Percentiles rank a stretch among this genome's conserved stretches.
These are phyloP conservation scores for Drosophila seguyi DNA, from an alignment of 1,140 invertebrate species.

Conservation along the genomic window DNA sequence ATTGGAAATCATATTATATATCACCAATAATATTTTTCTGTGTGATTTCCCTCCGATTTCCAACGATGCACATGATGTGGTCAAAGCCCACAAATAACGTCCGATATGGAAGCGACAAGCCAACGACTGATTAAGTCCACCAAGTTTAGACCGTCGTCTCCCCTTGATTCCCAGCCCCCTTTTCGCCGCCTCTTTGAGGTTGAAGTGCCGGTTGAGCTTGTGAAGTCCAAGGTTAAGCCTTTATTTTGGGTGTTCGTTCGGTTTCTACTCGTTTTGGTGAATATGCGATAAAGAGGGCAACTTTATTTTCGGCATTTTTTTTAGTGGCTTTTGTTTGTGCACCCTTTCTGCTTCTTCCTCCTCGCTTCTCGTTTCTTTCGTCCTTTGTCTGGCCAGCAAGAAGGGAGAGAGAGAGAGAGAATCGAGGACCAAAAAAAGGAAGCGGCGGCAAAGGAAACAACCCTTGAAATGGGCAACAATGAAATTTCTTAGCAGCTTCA, in stretches of 20 bases:
- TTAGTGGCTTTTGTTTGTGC: constrained; percentile 33
- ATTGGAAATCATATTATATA: no score
- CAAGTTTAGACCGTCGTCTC: constrained; percentile 15
- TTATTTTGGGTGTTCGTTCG: constrained; percentile 38
- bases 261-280: constrained; percentile 11
- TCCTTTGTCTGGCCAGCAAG: constrained; percentile 34
- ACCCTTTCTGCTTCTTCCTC: constrained; percentile 14
- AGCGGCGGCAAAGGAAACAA: constrained; percentile 32
- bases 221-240: constrained; percentile 70
- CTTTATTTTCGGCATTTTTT: constrained; percentile 48
- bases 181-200: constrained; percentile 1
- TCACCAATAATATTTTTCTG: neutral
- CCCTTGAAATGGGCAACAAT: constrained; percentile 57
- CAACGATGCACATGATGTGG: constrained; percentile 6
- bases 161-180: neutral
- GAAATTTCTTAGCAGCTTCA: constrained; percentile 66
- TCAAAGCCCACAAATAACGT: constrained; percentile 14
- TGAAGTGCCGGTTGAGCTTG: constrained; percentile 38
- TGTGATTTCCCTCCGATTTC: constrained; percentile 2
- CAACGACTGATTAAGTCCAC: constrained; percentile 59
- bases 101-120: constrained; percentile 41
- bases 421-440: constrained; percentile 8
- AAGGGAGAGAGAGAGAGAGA: constrained; percentile 3
- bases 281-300: constrained; percentile 44
- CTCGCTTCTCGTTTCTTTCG: neutral